phyloP scores from a whole-genome alignment of 2,888 invertebrate species.

The Cremastinae sp. region DNA sequence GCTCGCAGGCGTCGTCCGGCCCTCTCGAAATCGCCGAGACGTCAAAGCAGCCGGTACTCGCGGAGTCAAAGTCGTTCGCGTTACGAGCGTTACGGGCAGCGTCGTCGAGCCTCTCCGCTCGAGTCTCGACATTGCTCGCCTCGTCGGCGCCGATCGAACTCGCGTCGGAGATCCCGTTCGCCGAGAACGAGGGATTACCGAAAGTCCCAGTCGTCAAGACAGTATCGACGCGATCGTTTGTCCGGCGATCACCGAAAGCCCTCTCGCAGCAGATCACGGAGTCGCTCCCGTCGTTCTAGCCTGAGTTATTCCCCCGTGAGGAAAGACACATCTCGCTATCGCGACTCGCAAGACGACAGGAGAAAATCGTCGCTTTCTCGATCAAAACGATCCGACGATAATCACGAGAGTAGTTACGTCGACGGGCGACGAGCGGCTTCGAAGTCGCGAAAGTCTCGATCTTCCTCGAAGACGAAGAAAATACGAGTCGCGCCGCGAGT shows the following conservation, averaged over 20 bases:
- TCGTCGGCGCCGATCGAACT: slow-evolving; percentile 54
- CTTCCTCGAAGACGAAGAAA: slow-evolving; percentile 70
- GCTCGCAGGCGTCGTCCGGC: slow-evolving; percentile 67
- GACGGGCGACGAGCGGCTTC: slow-evolving; percentile 29
- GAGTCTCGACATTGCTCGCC: slow-evolving; percentile 66
- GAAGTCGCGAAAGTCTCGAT: slow-evolving; percentile 68
- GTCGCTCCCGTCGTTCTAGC: slow-evolving; percentile 81
- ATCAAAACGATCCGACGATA: slow-evolving; percentile 66
- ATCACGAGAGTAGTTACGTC: slow-evolving; percentile 73
- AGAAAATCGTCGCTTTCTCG: slow-evolving; percentile 64
- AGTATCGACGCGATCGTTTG: slow-evolving; percentile 65
- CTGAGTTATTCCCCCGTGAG: slow-evolving; percentile 87
- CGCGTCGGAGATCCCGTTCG: slow-evolving; percentile 66
- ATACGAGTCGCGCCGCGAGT: slow-evolving; percentile 74
- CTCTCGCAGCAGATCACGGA: slow-evolving; percentile 73
- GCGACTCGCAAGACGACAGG: slow-evolving; percentile 83
- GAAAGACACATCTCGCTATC: slow-evolving; percentile 86
- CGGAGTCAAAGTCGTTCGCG: slow-evolving; percentile 74
- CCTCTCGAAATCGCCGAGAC: slow-evolving; percentile 73
- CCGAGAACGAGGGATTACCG: slow-evolving; percentile 53
- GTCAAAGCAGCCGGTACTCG: slow-evolving; percentile 71
- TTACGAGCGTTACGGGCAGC: slow-evolving; percentile 68
- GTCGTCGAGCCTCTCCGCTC: slow-evolving; percentile 66
- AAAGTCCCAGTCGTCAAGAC: slow-evolving; percentile 43
- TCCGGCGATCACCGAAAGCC: slow-evolving; percentile 65